A percentile compares a stretch with the other conserved stretches of the same genome.
Evolutionary conservation across 2,113 vertebrate species (phyloP).

Genomic region (Phalacrocorax aristotelis): DNA sequence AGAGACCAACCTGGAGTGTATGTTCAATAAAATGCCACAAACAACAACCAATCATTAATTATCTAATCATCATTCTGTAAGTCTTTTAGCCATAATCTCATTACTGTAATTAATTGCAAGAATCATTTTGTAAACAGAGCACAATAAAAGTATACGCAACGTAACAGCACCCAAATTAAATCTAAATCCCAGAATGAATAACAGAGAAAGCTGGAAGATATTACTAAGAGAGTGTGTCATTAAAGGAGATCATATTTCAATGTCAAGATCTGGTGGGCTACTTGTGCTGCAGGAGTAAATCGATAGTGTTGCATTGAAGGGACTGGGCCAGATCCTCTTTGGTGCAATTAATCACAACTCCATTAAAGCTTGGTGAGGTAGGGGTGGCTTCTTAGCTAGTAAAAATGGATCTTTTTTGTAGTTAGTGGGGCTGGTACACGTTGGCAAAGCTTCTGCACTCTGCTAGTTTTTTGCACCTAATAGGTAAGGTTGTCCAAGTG

Average conservation of each 20-base stretch:
- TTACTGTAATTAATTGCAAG: slow-evolving; percentile 60
- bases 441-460: background rate
- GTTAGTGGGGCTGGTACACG: background rate
- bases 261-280: slow-evolving; percentile 49
- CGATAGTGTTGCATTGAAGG: slow-evolving; percentile 39
- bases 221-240: background rate
- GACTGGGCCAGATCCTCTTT: slow-evolving; percentile 9
- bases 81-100: slow-evolving; percentile 37
- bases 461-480: background rate
- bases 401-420: background rate
- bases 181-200: slow-evolving; percentile 59
- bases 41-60: slow-evolving; percentile 48
- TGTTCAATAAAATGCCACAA: slow-evolving; percentile 36
- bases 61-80: slow-evolving; percentile 51
- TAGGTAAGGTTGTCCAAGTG: background rate
- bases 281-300: slow-evolving; percentile 40
- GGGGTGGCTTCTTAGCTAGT: background rate
- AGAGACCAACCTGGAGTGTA: background rate
- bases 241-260: slow-evolving; percentile 49
- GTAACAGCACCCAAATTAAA: slow-evolving; percentile 61
- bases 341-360: slow-evolving; percentile 50
- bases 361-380: background rate
- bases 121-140: slow-evolving; percentile 51
- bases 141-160: slow-evolving; percentile 53
- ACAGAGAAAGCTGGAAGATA: slow-evolving; percentile 40